These are phyloP conservation scores for Lophura nycthemera DNA, from an alignment of 2,113 vertebrate genomes.

Conservation along the genomic window DNA sequence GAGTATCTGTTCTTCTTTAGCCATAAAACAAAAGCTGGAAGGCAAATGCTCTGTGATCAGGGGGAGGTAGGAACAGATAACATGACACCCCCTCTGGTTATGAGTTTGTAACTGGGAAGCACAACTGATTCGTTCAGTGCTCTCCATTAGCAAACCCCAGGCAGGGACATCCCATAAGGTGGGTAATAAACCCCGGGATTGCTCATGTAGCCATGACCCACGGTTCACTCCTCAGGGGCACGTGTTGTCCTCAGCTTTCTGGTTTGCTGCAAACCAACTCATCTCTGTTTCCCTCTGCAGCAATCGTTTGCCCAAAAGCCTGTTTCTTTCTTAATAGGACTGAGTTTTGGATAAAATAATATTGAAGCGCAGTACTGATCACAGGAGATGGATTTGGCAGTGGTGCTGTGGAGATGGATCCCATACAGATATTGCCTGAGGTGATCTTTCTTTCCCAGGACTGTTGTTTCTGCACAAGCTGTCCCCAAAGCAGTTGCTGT, in stretches of 20 bases:
- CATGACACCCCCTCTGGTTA: background rate
- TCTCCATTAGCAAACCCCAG: background rate
- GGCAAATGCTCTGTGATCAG: background rate
- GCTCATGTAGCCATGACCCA: background rate
- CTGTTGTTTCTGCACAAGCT: background rate
- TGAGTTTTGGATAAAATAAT: background rate
- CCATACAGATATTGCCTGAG: background rate
- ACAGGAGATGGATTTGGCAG: background rate
- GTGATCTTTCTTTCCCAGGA: too few species aligned
- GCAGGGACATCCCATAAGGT: background rate
- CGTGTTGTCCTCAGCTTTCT: rapidly evolving
- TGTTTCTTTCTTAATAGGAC: background rate
- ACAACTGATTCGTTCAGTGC: background rate
- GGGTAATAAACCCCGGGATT: background rate
- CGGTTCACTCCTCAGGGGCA: background rate
- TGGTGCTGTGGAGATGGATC: background rate
- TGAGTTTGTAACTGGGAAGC: background rate
- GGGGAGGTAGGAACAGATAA: background rate
- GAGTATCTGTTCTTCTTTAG: background rate
- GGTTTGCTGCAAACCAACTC: background rate
- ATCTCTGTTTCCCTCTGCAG: background rate
- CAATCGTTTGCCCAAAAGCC: background rate
- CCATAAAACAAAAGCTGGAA: background rate
- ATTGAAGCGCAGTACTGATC: background rate
- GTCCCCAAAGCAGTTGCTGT: background rate